Base-by-base conservation (phyloP, 2,797 vertebrate species). In the Poecilia wingei region DNA sequence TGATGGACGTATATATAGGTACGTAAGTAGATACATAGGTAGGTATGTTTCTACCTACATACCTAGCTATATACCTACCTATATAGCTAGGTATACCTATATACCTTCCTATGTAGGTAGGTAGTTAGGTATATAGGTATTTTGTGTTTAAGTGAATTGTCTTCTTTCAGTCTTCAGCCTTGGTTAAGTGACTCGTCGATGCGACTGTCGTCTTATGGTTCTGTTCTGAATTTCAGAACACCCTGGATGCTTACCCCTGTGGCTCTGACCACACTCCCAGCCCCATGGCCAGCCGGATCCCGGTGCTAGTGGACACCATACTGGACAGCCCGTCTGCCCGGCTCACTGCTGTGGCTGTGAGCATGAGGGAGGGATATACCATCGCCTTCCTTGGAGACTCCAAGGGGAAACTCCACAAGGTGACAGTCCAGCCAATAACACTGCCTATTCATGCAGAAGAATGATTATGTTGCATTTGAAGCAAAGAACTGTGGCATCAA, bases 221-320 rank as follows among this genome's bases (percentile, higher is more conserved):
- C 22, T 81, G 18, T 80, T 2, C 20, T 8, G 6, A 75, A 2
- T 59, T 33, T 36, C 31, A 99, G 98, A 98, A 98, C 82, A 99
- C 98, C 5, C 91, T 98, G 51, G 97, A 98, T 5, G 96, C 97
- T 2, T 99, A 98, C 85, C 98, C 98, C 0, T 99, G 98, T 59
- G 98, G 98, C 78, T 99, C 98, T 2, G 98, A 99, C 94, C 98
- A 99, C 93, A 99, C 98, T 1, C 98, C 98, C 68, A 99, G 98
- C 87, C 98, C 98, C 0, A 99, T 99, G 97, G 98, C 98, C 89
- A 99, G 98, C 88, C 92, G 95, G 1, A 88, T 97, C 0, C 89
- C 97, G 0, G 93, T 99, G 75, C 95, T 97, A 86, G 95, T 96
- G 4, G 92, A 95, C 9, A 96, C 97, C 0, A 95, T 99, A 72